Conservation (phyloP, 2,797 vertebrate species). For the Melopsittacus undulatus region DNA sequence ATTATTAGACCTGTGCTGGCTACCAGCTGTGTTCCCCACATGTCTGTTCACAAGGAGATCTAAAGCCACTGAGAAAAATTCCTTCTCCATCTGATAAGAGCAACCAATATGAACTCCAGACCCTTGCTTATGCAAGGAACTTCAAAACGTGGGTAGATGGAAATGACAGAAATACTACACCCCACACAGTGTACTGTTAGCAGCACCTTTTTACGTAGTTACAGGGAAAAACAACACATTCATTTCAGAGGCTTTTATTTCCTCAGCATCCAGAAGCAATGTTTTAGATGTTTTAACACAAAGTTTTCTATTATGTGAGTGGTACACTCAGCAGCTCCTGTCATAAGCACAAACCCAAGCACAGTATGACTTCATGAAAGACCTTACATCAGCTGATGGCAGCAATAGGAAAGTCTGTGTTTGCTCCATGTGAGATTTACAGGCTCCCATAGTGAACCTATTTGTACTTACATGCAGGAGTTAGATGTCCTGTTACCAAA, state of each 20-base stretch:
- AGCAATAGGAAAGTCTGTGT: background rate
- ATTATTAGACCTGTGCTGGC: background rate
- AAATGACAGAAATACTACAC: slow-evolving; percentile 15
- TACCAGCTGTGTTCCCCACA: background rate
- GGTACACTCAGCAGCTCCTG: slow-evolving; percentile 36
- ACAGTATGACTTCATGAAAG: background rate
- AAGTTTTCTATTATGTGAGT: slow-evolving; percentile 66
- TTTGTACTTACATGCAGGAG: background rate
- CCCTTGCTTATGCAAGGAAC: background rate
- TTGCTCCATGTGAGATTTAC: background rate
- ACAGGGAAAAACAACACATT: background rate
- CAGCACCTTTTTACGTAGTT: background rate
- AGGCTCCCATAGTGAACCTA: background rate
- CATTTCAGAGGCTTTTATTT: background rate
- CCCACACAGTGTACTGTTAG: background rate
- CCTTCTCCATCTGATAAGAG: background rate
- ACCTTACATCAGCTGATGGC: slow-evolving; percentile 27
- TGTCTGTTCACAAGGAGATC: background rate
- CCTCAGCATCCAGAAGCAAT: background rate
- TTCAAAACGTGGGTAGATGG: background rate
- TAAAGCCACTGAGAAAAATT: background rate
- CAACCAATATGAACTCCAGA: background rate
- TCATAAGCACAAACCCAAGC: slow-evolving; percentile 21
- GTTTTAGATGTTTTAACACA: background rate
- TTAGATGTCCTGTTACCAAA: background rate